Percentiles rank a stretch among this genome's conserved stretches.
Conservation (phyloP, 2,113 vertebrate species). For the Ivindomyrus marchei region DNA sequence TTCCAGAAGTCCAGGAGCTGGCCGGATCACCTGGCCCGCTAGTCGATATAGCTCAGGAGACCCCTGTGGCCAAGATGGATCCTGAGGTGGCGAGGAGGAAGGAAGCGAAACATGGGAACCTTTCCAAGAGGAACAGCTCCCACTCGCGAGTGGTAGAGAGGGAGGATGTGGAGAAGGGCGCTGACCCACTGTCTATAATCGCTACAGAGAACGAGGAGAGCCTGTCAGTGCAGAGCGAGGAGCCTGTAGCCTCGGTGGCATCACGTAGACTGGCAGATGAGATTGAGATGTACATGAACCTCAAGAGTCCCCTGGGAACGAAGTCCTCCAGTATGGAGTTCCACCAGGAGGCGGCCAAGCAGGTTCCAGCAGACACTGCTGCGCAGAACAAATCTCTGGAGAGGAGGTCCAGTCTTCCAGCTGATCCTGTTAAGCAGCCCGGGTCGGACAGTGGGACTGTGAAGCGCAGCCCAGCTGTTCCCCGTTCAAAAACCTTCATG, state of each 20-base stretch:
- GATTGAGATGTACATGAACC: constrained; percentile 93
- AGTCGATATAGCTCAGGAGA: neutral
- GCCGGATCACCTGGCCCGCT: neutral
- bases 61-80: neutral
- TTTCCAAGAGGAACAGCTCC: constrained; percentile 4
- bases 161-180: constrained; percentile 79
- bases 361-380: constrained; percentile 27
- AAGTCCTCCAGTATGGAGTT: constrained; percentile 91
- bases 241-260: constrained; percentile 67
- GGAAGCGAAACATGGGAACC: neutral
- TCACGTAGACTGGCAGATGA: constrained; percentile 89
- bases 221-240: constrained; percentile 60
- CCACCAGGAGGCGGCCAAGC: constrained; percentile 44
- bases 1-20: neutral
- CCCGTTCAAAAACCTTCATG: constrained; percentile 80
- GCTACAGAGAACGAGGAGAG: constrained; percentile 65
- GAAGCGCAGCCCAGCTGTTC: constrained; percentile 62
- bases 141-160: constrained; percentile 59
- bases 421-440: constrained; percentile 53
- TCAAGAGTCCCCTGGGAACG: constrained; percentile 72
- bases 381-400: constrained; percentile 49
- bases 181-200: constrained; percentile 85
- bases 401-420: constrained; percentile 81
- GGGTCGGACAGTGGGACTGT: constrained; percentile 31
- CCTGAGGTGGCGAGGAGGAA: neutral